A percentile compares a stretch with the other conserved stretches of the same genome.
These are phyloP conservation scores for Cordilura impudica DNA, from an alignment of 2,888 invertebrate genomes.

Conservation along the genomic window DNA sequence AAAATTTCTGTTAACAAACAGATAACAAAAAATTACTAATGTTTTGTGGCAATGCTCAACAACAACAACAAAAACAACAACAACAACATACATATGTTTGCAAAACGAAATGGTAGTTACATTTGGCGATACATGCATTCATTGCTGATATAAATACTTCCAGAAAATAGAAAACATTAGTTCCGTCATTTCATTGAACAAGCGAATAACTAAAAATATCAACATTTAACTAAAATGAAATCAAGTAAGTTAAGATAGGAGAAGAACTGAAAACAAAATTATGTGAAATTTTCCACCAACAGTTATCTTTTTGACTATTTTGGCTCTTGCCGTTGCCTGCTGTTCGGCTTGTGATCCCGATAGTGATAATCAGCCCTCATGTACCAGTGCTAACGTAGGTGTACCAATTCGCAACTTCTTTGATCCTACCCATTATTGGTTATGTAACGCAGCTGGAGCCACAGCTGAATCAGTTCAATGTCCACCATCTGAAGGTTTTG, in stretches of 20 bases:
- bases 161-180: neutral
- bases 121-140: neutral
- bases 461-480: constrained; percentile 6
- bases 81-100: neutral
- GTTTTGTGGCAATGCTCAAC: neutral
- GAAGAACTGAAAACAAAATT: neutral
- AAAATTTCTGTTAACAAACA: constrained; percentile 17
- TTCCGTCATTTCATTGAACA: neutral
- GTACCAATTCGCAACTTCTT: constrained; percentile 37
- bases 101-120: neutral
- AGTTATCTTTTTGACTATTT: constrained; percentile 26
- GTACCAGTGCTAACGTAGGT: constrained; percentile 4
- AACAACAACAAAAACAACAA: neutral
- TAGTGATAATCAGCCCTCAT: constrained; percentile 32
- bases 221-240: constrained; percentile 15
- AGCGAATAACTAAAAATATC: neutral
- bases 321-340: constrained; percentile 5
- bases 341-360: constrained; percentile 38
- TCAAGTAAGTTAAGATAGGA: neutral
- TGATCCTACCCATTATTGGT: constrained; percentile 56
- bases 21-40: constrained; percentile 9
- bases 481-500: constrained; percentile 16
- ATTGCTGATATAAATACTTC: neutral
- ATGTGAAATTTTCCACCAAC: neutral
- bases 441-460: constrained; percentile 4